These are phyloP conservation scores for Upupa epops DNA, from an alignment of 2,113 vertebrate genomes.

Conservation along the genomic window DNA sequence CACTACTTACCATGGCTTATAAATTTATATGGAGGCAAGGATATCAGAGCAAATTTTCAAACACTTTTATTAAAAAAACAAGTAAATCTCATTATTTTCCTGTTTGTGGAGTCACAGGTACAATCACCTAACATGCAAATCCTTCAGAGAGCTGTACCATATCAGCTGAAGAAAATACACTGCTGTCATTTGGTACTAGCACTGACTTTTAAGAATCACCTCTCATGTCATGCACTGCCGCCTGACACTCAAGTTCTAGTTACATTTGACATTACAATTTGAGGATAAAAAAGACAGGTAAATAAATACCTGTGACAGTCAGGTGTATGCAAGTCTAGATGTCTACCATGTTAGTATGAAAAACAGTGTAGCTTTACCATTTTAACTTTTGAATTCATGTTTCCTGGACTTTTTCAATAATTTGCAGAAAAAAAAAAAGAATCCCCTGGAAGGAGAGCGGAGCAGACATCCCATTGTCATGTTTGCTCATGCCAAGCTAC, in stretches of 20 bases:
- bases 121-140: neutral
- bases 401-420: neutral
- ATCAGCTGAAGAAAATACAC: neutral
- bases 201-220: neutral
- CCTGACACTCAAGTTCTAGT: neutral
- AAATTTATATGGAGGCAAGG: neutral
- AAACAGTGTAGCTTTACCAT: neutral
- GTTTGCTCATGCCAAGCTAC: neutral
- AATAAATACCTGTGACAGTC: neutral
- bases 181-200: neutral
- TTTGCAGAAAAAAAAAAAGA: neutral
- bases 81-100: neutral
- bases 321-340: neutral
- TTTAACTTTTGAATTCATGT: neutral
- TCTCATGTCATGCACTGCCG: neutral
- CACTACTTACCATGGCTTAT: neutral
- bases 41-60: neutral
- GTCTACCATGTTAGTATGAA: neutral
- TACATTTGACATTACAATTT: neutral
- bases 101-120: neutral
- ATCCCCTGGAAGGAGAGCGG: neutral
- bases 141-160: neutral
- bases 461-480: accelerated
- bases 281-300: neutral
- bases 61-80: neutral